Evolutionary conservation across 2,797 vertebrate genomes (phyloP).

Genomic region (Sciurus carolinensis): DNA sequence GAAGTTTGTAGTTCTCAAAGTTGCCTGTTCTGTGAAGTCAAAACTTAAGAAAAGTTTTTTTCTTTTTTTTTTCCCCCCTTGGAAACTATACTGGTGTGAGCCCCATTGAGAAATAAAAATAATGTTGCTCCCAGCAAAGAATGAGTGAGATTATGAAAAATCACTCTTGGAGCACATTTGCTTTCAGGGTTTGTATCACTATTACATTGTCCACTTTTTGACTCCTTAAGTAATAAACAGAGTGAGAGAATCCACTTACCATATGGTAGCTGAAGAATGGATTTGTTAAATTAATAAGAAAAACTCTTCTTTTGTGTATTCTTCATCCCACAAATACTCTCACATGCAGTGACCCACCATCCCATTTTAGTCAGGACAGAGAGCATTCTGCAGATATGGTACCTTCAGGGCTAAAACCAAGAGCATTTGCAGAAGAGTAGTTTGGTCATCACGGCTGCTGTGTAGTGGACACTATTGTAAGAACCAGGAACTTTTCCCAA

Average conservation of each 20-base stretch:
- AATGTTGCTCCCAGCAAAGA: not conserved
- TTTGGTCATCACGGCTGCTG: not conserved
- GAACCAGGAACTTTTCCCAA: not conserved
- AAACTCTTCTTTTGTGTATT: not conserved
- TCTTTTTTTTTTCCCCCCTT: not conserved
- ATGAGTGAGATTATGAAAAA: not conserved
- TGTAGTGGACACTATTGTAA: not conserved
- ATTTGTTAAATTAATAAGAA: not conserved
- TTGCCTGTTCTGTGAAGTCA: not conserved
- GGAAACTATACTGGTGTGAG: not conserved
- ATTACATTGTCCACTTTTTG: not conserved
- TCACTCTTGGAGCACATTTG: not conserved
- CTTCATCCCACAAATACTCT: not conserved
- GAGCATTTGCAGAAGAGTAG: not conserved
- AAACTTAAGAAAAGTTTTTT: not conserved
- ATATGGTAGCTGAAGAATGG: not conserved
- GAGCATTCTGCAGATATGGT: not conserved
- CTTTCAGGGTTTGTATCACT: not conserved
- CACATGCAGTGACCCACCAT: not conserved
- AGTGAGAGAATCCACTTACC: not conserved
- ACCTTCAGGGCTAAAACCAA: not conserved
- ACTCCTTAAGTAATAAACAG: not conserved
- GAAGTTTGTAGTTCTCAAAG: conserved; percentile 19
- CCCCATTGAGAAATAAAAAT: not conserved
- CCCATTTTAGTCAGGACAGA: not conserved